These are phyloP conservation scores for Madoqua kirkii DNA, from an alignment of 2,113 vertebrate genomes.

Conservation along the genomic window DNA sequence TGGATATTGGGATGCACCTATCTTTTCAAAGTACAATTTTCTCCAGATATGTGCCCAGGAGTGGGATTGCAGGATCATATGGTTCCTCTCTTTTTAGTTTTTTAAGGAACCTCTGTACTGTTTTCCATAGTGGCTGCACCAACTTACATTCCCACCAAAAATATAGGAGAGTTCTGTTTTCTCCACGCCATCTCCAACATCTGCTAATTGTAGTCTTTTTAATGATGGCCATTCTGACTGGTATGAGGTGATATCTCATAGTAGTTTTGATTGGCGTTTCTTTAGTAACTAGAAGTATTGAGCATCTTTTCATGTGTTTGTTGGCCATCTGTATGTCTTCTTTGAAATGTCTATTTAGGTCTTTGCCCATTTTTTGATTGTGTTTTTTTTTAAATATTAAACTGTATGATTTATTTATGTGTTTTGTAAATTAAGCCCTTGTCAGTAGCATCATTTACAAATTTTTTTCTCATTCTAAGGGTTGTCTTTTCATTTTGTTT, in stretches of 20 bases:
- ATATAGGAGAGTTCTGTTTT: not conserved
- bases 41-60: not conserved
- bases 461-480: not conserved
- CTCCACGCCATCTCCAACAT: not conserved
- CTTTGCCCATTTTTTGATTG: not conserved
- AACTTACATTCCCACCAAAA: not conserved
- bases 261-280: not conserved
- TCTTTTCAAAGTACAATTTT: not conserved
- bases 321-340: not conserved
- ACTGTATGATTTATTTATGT: not conserved
- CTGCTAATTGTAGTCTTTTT: not conserved
- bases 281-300: not conserved
- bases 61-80: not conserved
- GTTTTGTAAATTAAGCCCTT: not conserved
- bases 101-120: not conserved
- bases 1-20: not conserved
- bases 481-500: not conserved
- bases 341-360: not conserved
- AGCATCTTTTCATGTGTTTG: not conserved
- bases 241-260: not conserved
- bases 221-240: not conserved
- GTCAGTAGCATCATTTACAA: not conserved
- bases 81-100: not conserved
- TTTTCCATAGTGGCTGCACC: not conserved
- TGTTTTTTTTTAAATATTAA: not conserved